A percentile compares a stretch with the other conserved stretches of the same genome.
These are phyloP conservation scores for Leguminivora glycinivorella DNA, from an alignment of 1,140 invertebrate species.

Conservation along the genomic window DNA sequence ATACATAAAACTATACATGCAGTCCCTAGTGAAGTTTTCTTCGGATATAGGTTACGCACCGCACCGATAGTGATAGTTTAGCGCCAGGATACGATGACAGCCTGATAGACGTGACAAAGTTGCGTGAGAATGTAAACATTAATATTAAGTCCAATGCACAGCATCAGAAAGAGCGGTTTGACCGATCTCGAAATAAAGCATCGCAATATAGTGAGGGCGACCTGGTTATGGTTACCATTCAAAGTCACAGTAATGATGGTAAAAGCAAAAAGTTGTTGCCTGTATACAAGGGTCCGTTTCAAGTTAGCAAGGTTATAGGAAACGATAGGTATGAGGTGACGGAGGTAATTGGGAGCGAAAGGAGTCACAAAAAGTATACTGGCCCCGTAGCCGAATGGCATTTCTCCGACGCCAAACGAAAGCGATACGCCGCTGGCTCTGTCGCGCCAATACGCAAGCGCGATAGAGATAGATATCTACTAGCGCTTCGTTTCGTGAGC, in stretches of 20 bases:
- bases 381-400: too few species aligned
- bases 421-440: too few species aligned
- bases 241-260: not conserved
- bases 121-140: not conserved
- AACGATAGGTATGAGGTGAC: not conserved
- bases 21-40: not conserved
- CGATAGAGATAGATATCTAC: too few species aligned
- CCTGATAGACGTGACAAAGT: conserved; percentile 6
- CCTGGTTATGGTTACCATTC: not conserved
- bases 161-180: not conserved
- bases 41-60: not conserved
- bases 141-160: not conserved
- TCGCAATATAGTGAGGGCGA: not conserved
- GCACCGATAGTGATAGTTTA: not conserved
- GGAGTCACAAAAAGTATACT: not conserved
- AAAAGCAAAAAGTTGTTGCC: not conserved
- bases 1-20: not conserved
- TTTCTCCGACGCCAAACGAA: too few species aligned
- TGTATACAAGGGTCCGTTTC: not conserved
- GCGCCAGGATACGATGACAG: not conserved
- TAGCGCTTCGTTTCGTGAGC: too few species aligned
- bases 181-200: not conserved
- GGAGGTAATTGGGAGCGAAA: not conserved
- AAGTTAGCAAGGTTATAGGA: not conserved
- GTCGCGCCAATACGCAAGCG: too few species aligned